Evolutionary conservation across 1,140 invertebrate species (phyloP).

Genomic region (Aphaenogaster floridana): DNA sequence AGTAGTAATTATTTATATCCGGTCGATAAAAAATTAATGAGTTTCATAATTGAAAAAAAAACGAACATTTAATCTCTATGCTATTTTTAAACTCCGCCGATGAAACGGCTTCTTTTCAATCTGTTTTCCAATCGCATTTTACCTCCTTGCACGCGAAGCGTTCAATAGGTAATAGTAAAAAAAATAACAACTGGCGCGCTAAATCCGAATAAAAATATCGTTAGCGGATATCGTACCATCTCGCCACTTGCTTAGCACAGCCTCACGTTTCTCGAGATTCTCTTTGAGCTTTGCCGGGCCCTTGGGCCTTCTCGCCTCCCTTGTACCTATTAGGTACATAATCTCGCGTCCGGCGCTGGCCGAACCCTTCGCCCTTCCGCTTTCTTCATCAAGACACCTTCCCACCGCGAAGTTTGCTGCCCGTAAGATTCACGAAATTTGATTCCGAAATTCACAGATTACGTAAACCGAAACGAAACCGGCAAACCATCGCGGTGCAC

Average conservation of each 20-base stretch:
- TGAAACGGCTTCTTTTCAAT: background rate
- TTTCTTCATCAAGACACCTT: constrained; percentile 35
- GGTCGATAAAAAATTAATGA: background rate
- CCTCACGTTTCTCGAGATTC: constrained; percentile 79
- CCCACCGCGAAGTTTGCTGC: background rate
- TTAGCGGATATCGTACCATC: constrained; percentile 79
- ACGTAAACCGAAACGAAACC: constrained; percentile 43
- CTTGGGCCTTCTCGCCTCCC: constrained; percentile 79
- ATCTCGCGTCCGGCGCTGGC: constrained; percentile 59
- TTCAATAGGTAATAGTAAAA: background rate
- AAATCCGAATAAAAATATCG: constrained; percentile 9
- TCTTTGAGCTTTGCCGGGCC: constrained; percentile 81
- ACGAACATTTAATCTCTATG: background rate
- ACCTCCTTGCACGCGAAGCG: background rate
- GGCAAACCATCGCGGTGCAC: background rate
- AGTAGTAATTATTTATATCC: background rate
- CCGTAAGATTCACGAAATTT: background rate
- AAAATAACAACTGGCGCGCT: background rate
- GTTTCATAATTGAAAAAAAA: background rate
- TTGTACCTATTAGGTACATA: constrained; percentile 81
- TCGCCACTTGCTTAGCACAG: constrained; percentile 84
- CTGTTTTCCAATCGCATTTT: background rate
- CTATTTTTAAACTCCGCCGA: background rate
- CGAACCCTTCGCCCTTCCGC: background rate
- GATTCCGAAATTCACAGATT: background rate